Evolutionary conservation across 2,113 vertebrate genomes (phyloP), one percentile per base, ranked within the genome.

Genomic region (Elachura formosa): DNA sequence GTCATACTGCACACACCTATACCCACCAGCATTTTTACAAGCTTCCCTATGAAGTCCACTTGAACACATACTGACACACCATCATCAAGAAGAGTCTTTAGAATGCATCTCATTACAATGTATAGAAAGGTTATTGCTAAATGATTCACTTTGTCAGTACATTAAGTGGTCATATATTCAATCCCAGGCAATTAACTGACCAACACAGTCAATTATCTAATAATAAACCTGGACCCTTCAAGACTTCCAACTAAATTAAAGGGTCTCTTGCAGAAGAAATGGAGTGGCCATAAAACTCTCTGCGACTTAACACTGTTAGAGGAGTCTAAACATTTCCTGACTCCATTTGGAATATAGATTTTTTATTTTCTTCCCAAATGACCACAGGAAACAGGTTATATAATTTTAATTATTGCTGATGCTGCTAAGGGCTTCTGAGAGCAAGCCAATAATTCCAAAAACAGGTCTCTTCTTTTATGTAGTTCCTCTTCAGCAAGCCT

Each of bases 391-490:
- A 95, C 96, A 90, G 88, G 92, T 97, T 97, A 90, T 97, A 97
- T 95, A 69, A 96, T 96, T 97, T 97, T 97, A 97, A 97, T 97
- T 97, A 97, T 93, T 96, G 95, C 94, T 97, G 93, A 95, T 96
- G 93, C 76, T 96, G 85, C 91, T 93, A 84, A 87, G 81, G 71
- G 88, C 93, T 93, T 92, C 81, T 59, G 89, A 97, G 89, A 91
- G 41, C 55, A 93, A 93, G 93, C 86, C 95, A 94, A 62, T 94
- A 91, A 97, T 88, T 94, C 62, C 3, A 14, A 93, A 97, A 86
- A 21, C 89, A 90, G 72, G 78, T 51, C 48, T 62, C 58, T 63
- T 68, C 69, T 56, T 72, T 75, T 28, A 91, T 4, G 25, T 25
- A 66, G 63, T 16, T 84, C 64, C 63, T 81, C 51, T 64, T 83